Conservation (phyloP, 2,888 invertebrate species). For the Parascotia fuliginaria region DNA sequence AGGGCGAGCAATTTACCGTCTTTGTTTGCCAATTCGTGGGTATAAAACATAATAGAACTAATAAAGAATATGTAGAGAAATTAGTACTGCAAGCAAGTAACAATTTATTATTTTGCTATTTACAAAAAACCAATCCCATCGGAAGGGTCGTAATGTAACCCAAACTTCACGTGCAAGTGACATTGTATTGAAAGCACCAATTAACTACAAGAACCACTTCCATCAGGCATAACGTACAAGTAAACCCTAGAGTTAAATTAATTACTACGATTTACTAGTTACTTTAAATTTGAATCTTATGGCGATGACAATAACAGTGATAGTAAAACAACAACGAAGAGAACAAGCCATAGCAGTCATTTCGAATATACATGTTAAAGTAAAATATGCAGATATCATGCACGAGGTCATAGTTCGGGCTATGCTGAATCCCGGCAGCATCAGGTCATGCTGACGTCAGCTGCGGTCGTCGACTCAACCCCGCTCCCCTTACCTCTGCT, state of each 20-base stretch:
- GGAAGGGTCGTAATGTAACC: too few species aligned
- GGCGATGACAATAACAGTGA: neutral
- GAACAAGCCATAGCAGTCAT: constrained; percentile 13
- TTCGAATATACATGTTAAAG: constrained; percentile 24
- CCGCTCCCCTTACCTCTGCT: constrained; percentile 51
- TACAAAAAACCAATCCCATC: too few species aligned
- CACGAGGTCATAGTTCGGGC: constrained; percentile 77
- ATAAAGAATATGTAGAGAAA: too few species aligned
- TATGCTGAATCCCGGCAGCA: constrained; percentile 80
- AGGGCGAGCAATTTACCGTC: too few species aligned
- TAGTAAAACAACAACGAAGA: constrained; percentile 3
- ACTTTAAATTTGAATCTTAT: constrained; percentile 9
- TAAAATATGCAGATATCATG: constrained; percentile 48
- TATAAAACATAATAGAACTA: too few species aligned
- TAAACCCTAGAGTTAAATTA: neutral
- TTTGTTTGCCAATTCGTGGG: too few species aligned
- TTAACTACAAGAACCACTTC: too few species aligned
- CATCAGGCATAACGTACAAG: too few species aligned
- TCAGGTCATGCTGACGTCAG: constrained; percentile 86
- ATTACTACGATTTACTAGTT: neutral
- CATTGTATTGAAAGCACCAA: too few species aligned
- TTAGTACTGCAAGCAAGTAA: too few species aligned
- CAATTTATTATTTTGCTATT: too few species aligned
- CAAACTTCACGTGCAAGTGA: too few species aligned
- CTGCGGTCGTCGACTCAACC: constrained; percentile 67